A percentile compares a stretch with the other conserved stretches of the same genome.
phyloP scores from a whole-genome alignment of 2,797 vertebrate species.

The Loriculus beryllinus region DNA sequence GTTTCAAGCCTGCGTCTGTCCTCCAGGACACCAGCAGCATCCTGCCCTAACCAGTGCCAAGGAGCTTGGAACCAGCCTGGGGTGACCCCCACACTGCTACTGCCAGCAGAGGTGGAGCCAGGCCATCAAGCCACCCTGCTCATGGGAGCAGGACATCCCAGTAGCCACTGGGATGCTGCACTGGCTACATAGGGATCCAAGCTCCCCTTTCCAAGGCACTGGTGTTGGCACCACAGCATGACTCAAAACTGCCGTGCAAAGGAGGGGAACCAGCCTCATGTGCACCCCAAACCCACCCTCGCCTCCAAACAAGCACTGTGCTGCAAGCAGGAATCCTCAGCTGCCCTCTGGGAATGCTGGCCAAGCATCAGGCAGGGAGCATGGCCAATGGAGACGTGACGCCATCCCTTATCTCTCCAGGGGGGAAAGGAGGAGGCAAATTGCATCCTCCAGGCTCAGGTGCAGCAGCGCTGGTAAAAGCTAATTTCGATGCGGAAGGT shows the following conservation, averaged over 20 bases:
- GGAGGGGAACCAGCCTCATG: accelerated
- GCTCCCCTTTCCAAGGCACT: not conserved
- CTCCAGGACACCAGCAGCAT: not conserved
- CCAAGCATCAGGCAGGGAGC: not conserved
- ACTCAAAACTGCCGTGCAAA: accelerated
- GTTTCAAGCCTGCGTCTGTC: not conserved
- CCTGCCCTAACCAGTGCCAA: not conserved
- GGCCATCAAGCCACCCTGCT: not conserved
- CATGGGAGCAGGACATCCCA: not conserved
- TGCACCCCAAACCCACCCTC: not conserved
- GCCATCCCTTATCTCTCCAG: conserved; percentile 6
- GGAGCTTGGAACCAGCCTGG: not conserved
- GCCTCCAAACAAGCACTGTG: not conserved
- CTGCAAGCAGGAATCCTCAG: not conserved
- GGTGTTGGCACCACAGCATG: not conserved
- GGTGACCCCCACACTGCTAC: accelerated
- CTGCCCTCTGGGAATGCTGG: not conserved
- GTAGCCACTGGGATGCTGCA: not conserved
- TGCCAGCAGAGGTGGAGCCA: not conserved
- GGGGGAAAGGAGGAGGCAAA: not conserved
- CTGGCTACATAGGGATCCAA: not conserved
- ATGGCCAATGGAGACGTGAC: not conserved
- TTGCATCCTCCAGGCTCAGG: conserved; percentile 68
- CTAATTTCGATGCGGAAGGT: conserved; percentile 62
- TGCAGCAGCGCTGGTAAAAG: conserved; percentile 46